phyloP scores from a whole-genome alignment of 2,888 invertebrate species.

The Aproaerema taeniolella region DNA sequence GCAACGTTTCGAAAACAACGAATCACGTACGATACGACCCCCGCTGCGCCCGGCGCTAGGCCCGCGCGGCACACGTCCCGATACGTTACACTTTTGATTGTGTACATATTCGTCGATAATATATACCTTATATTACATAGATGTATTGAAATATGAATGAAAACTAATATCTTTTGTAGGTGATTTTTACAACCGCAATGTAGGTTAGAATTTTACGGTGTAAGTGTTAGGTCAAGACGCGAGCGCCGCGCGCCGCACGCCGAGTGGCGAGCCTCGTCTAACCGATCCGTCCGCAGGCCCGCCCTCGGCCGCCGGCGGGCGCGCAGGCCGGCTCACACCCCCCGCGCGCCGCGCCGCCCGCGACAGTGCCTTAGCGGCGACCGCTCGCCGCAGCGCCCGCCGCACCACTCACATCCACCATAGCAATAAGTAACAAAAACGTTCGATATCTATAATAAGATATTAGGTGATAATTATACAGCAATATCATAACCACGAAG shows the following conservation, averaged over 20 bases:
- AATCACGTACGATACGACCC: slow-evolving; percentile 74
- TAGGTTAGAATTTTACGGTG: slow-evolving; percentile 68
- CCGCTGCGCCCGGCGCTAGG: slow-evolving; percentile 55
- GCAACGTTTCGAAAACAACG: slow-evolving; percentile 78
- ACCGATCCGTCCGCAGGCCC: slow-evolving; percentile 72
- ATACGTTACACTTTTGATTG: slow-evolving; percentile 54
- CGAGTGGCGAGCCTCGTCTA: slow-evolving; percentile 62
- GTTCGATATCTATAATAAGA: too few species aligned
- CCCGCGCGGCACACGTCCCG: slow-evolving; percentile 67
- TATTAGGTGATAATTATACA: neutral
- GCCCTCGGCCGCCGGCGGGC: slow-evolving; percentile 28
- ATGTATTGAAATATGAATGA: slow-evolving; percentile 73
- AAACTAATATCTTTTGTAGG: slow-evolving; percentile 78
- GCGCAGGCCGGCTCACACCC: slow-evolving; percentile 34
- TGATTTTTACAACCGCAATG: slow-evolving; percentile 77
- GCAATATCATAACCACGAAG: slow-evolving; percentile 2
- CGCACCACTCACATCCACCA: slow-evolving; percentile 8
- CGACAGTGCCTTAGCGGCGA: slow-evolving; percentile 57
- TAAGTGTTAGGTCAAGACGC: slow-evolving; percentile 66
- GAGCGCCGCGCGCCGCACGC: slow-evolving; percentile 62
- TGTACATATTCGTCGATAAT: slow-evolving; percentile 68
- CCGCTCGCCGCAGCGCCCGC: slow-evolving; percentile 23
- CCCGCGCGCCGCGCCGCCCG: slow-evolving; percentile 34
- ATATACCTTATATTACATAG: slow-evolving; percentile 76
- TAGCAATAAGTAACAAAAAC: too few species aligned